Evolutionary conservation across 2,797 vertebrate genomes (phyloP), one percentile per base, ranked within the genome.

Genomic region (Poecilia wingei): DNA sequence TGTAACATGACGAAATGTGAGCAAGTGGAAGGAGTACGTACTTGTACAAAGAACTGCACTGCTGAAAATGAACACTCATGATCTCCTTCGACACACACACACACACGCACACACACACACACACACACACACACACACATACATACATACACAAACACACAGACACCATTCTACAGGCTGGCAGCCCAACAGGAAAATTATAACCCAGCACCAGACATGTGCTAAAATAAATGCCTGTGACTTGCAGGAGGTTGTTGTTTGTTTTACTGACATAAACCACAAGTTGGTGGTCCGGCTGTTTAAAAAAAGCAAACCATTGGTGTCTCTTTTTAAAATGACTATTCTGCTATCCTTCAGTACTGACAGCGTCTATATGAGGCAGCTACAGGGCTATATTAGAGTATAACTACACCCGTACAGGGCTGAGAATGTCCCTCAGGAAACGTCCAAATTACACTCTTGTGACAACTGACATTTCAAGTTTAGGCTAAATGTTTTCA

Each of bases 61-160:
- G 70, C 76, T 86, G 81, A 82, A 89, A 88, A 89, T 84, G 28
- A 87, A 90, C 84, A 89, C 86, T 81, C 82, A 75, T 79, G 89
- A 89, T 84, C 81, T 84, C n/a, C 76, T 74, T 78, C 41, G 47
- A 72, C 53, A 84, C 72, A 79, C 47, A 82, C 80, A 70, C 66
- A 64, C 72, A 39, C 46, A 53, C 75, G 71, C 82, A 79, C 77
- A 78, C 76, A 77, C 55, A 18, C 41, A 47, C 0, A 68, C 84
- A 79, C 77, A 78, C 74, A 77, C 51, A 33, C 41, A 72, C 1
- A 73, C 84, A 81, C 77, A 79, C 76, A 78, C 55, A 77, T 75
- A 78, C 46, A 55, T 8, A 55, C 53, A 55, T 25, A 55, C 1
- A 2, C 16, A 72, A 46, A 72, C 81, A 81, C 77, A 79, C 72